Conservation (phyloP, 23 tunicate species). For the Trididemnum miniatum region DNA sequence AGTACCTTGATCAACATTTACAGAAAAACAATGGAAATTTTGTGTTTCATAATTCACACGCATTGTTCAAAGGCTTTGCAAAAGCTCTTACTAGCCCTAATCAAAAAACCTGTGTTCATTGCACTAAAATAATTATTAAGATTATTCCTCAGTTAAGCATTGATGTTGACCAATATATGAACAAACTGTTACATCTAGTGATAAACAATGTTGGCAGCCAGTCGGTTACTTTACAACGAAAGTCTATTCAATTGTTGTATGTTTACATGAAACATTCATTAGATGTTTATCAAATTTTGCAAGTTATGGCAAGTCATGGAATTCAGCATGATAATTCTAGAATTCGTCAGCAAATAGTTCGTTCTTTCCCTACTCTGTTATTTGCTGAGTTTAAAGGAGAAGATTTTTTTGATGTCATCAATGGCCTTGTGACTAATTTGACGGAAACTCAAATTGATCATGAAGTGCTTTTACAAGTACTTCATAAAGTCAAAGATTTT, state of each 20-base stretch:
- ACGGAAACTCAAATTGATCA: slow-evolving; percentile 50
- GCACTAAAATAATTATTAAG: slow-evolving; percentile 77
- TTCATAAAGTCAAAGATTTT: slow-evolving; percentile 57
- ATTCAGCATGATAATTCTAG: slow-evolving; percentile 58
- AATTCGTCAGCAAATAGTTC: slow-evolving; percentile 62
- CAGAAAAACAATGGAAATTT: slow-evolving; percentile 63
- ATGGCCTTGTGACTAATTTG: slow-evolving; percentile 52
- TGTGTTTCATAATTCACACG: slow-evolving; percentile 37
- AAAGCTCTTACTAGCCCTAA: slow-evolving; percentile 34
- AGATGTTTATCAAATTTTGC: slow-evolving; percentile 52
- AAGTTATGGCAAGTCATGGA: slow-evolving; percentile 69
- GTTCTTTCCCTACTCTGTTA: slow-evolving; percentile 71
- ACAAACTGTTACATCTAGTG: slow-evolving; percentile 42
- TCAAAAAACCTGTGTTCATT: slow-evolving; percentile 44
- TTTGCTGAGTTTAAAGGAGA: slow-evolving; percentile 77
- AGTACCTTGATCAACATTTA: slow-evolving; percentile 61
- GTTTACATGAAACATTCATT: slow-evolving; percentile 85
- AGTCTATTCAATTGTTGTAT: slow-evolving; percentile 84
- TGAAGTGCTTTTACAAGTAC: slow-evolving; percentile 29
- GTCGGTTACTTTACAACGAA: slow-evolving; percentile 56
- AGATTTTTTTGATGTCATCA: slow-evolving; percentile 84
- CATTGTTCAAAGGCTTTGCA: slow-evolving; percentile 59
- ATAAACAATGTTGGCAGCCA: slow-evolving; percentile 61
- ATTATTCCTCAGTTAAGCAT: slow-evolving; percentile 69
- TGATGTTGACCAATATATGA: slow-evolving; percentile 64